Evolutionary conservation across 2,888 invertebrate species (phyloP).

Genomic region (Orthosia incerta): DNA sequence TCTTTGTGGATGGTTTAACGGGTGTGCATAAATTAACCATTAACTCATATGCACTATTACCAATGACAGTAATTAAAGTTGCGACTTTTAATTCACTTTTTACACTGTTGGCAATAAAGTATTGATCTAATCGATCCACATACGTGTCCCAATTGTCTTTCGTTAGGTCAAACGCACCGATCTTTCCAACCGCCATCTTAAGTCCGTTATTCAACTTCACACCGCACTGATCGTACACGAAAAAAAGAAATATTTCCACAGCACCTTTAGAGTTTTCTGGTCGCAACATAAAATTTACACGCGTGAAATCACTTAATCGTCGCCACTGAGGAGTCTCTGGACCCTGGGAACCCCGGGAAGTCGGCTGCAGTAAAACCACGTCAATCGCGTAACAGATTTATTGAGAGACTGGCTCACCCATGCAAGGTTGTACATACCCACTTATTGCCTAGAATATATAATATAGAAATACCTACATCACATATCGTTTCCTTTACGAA

Average conservation of each 20-base stretch:
- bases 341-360: no score
- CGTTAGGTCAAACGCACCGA: conserved; percentile 35
- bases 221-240: background rate
- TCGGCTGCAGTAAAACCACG: no score
- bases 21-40: conserved; percentile 50
- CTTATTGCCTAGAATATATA: no score
- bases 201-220: conserved; percentile 4
- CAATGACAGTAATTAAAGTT: conserved; percentile 54
- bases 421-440: no score
- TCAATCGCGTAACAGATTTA: no score
- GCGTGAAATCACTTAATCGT: conserved; percentile 2
- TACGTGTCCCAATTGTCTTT: conserved; percentile 36
- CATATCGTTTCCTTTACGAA: no score
- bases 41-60: conserved; percentile 45
- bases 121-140: conserved; percentile 42
- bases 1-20: conserved; percentile 44
- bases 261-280: background rate
- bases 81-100: conserved; percentile 1
- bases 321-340: background rate
- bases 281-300: background rate
- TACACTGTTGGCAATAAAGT: conserved; percentile 34
- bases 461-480: no score
- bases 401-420: no score
- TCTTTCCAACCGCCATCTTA: conserved; percentile 39
- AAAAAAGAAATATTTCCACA: background rate